Percentiles rank a stretch among this genome's conserved stretches.
These are phyloP conservation scores for Sympetrum striolatum DNA, from an alignment of 2,888 invertebrate species.

Conservation along the genomic window DNA sequence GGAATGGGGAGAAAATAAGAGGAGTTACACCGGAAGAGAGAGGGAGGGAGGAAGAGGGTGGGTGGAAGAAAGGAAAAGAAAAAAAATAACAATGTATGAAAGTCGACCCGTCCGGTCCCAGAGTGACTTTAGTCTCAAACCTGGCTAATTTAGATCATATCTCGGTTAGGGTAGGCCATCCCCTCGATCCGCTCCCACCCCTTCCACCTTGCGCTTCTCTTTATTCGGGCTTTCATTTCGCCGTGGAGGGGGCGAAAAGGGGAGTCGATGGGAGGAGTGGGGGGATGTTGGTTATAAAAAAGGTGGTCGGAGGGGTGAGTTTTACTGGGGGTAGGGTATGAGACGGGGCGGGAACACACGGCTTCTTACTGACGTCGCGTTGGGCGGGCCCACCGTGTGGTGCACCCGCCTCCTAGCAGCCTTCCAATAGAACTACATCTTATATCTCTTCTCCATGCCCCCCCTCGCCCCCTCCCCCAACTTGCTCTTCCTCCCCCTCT, in stretches of 20 bases:
- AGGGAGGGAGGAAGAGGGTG: background rate
- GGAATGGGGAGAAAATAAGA: background rate
- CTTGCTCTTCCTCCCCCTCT: background rate
- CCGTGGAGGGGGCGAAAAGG: background rate
- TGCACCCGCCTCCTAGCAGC: conserved; percentile 26
- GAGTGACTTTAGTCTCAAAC: conserved; percentile 34
- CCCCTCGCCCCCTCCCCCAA: background rate
- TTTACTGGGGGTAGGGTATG: background rate
- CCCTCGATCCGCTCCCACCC: background rate
- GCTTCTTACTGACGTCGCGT: conserved; percentile 9
- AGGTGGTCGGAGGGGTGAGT: background rate
- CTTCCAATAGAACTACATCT: conserved; percentile 38
- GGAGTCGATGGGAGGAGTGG: background rate
- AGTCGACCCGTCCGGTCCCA: conserved; percentile 21
- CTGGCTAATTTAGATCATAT: conserved; percentile 37
- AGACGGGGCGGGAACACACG: background rate
- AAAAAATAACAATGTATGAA: background rate
- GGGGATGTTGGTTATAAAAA: background rate
- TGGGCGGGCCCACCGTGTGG: conserved; percentile 12
- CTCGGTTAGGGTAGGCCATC: conserved; percentile 22
- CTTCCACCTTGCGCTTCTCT: background rate
- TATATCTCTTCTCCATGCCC: conserved; percentile 12
- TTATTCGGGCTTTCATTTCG: background rate
- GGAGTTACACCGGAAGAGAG: background rate
- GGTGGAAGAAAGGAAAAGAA: background rate